Base-by-base conservation (phyloP, 2,113 vertebrate genomes). In the Pseudorasbora parva region DNA sequence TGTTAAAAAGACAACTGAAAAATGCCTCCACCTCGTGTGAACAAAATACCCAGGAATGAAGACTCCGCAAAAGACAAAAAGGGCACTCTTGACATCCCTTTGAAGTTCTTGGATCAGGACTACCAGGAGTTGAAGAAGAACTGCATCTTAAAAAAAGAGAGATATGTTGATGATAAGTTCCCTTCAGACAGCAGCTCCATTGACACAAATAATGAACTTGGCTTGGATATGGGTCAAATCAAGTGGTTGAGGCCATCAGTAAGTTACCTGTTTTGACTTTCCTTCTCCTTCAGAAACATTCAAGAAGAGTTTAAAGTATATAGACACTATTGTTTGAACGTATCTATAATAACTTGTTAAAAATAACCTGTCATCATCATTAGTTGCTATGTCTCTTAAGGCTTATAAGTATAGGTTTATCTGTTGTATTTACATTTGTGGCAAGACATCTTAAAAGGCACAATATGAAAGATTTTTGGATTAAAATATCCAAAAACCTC, bases 1-100 rank as follows among this genome's bases (percentile, higher is more conserved):
- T 43, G 37, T 30, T 21, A 27, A 30, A 11, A 79, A 21, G 30
- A 33, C 17, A 14, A 11, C 25, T 33, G 10, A n/a, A 83, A 83
- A 69, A 94, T 93, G 93, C 89, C 92, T 88, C 77, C 76, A n/a
- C 90, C 90, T 0, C 92, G 88, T 15, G 92, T 89, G 62, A 92
- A 88, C 82, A 69, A 88, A 57, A 89, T 84, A 87, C 91, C 93
- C 9, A 37, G 88, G 43, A 82, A 88, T 8, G 87, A 89, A 19
- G 89, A 89, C 21, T 0, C 88, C 1, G 86, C 78, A 59, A 30
- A 80, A n/a, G 21, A 47, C 0, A 90, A 88, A 12, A 59, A 23
- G 1, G 93, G 92, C 2, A 89, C 80, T 47, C 8, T 41, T 0
- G 11, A 19, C 7, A 86, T 87, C 43, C 92, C 93, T 0, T 74